Conservation (phyloP, 1,140 invertebrate genomes). For the Leptinotarsa defecta region DNA sequence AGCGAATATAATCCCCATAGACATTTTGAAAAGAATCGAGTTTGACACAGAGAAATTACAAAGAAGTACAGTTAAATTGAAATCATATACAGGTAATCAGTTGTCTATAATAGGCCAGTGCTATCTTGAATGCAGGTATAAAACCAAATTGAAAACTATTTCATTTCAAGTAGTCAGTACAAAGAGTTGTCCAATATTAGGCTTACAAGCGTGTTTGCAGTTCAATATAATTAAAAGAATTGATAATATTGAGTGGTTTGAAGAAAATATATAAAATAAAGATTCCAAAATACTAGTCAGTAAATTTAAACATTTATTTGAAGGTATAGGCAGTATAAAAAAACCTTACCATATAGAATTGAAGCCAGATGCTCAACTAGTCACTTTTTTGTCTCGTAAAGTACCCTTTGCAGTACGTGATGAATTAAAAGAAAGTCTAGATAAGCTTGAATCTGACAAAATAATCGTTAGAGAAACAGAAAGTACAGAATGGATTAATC, state of each 20-base stretch:
- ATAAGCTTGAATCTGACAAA: background rate
- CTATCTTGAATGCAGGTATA: background rate
- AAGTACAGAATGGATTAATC: conserved; percentile 58
- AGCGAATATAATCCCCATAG: background rate
- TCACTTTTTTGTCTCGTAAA: background rate
- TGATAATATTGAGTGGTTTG: too few relatives aligned
- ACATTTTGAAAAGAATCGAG: background rate
- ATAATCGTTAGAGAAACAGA: background rate
- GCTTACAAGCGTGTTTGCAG: background rate
- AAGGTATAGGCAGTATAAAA: background rate
- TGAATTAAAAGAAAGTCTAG: background rate
- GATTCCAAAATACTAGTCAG: background rate
- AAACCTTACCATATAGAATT: conserved; percentile 25
- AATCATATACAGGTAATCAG: background rate
- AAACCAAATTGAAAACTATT: background rate
- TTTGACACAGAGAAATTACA: background rate
- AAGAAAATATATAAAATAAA: too few relatives aligned
- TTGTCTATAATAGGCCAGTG: background rate
- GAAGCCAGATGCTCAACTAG: conserved; percentile 35
- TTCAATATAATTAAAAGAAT: too few relatives aligned
- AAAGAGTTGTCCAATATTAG: background rate
- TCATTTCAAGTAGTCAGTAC: background rate
- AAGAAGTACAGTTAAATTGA: background rate
- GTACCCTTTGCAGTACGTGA: background rate
- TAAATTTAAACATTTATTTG: background rate